A percentile compares a stretch with the other conserved stretches of the same genome.
These are phyloP conservation scores for Xanthia togata DNA, from an alignment of 2,888 invertebrate species.

Conservation along the genomic window DNA sequence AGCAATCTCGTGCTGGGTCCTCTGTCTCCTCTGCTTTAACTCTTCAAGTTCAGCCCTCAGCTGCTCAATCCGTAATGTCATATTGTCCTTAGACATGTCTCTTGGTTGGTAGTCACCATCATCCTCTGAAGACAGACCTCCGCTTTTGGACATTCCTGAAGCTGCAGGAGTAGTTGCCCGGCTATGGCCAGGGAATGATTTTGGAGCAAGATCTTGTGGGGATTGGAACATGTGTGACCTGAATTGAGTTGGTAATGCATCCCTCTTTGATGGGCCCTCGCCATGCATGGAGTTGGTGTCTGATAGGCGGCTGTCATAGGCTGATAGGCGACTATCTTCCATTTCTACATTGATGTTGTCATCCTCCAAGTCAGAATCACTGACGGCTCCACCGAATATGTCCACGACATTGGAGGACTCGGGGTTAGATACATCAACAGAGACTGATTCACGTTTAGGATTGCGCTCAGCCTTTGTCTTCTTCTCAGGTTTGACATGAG, in stretches of 20 bases:
- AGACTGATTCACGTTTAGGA: slow-evolving; percentile 67
- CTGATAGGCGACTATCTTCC: slow-evolving; percentile 94
- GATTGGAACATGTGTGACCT: slow-evolving; percentile 82
- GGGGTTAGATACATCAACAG: slow-evolving; percentile 68
- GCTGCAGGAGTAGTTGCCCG: slow-evolving; percentile 71
- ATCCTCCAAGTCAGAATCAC: slow-evolving; percentile 96
- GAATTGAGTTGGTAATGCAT: slow-evolving; percentile 79
- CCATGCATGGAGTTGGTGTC: slow-evolving; percentile 88
- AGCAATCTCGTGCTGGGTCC: slow-evolving; percentile 95
- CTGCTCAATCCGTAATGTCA: slow-evolving; percentile 92
- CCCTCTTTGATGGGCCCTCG: slow-evolving; percentile 73
- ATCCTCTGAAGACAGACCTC: slow-evolving; percentile 79
- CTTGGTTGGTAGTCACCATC: slow-evolving; percentile 78
- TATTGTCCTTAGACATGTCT: slow-evolving; percentile 86
- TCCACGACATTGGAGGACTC: slow-evolving; percentile 90
- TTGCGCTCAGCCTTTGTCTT: slow-evolving; percentile 78
- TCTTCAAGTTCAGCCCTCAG: slow-evolving; percentile 94
- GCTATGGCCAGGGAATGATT: slow-evolving; percentile 71
- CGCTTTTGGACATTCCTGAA: slow-evolving; percentile 72
- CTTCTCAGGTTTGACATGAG: slow-evolving; percentile 78
- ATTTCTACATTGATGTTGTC: slow-evolving; percentile 94
- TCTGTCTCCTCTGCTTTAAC: slow-evolving; percentile 93
- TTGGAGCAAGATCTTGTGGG: slow-evolving; percentile 68
- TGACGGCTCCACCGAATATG: slow-evolving; percentile 97
- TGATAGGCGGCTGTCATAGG: slow-evolving; percentile 93